Percentiles rank a stretch among this genome's conserved stretches.
Conservation (phyloP, 1,140 invertebrate genomes). For the Coenobita brevimanus region DNA sequence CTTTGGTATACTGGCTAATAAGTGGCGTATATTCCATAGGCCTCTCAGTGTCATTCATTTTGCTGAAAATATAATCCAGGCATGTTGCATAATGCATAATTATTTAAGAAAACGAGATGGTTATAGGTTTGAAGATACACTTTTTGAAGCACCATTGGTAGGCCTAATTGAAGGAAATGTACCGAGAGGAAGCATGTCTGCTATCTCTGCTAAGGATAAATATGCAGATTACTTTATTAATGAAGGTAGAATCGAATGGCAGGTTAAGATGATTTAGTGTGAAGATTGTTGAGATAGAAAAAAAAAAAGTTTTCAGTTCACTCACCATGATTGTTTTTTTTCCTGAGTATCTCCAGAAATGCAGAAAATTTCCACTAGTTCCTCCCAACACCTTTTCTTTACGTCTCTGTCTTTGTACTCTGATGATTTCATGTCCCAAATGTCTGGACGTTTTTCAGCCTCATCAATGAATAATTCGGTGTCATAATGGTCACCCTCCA, state of each 20-base stretch:
- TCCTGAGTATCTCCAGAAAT: constrained; percentile 10
- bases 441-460: too few relatives aligned
- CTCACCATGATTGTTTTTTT: too few relatives aligned
- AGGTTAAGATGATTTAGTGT: constrained; percentile 27
- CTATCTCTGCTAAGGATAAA: too few relatives aligned
- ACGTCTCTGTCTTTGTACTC: constrained; percentile 9
- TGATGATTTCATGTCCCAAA: too few relatives aligned
- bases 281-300: not conserved
- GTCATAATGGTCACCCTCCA: not conserved
- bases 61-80: constrained; percentile 69
- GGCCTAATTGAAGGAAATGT: constrained; percentile 16
- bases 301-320: too few relatives aligned
- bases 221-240: constrained; percentile 27
- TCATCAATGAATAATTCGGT: constrained; percentile 25
- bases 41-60: constrained; percentile 68
- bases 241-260: constrained; percentile 32
- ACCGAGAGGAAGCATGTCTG: constrained; percentile 26
- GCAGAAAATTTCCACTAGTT: constrained; percentile 25
- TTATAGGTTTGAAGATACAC: too few relatives aligned
- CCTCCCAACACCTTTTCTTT: constrained; percentile 27
- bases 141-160: constrained; percentile 24
- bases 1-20: too few relatives aligned
- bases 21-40: constrained; percentile 71
- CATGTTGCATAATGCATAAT: constrained; percentile 70
- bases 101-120: constrained; percentile 67